Percentiles rank a stretch among this genome's conserved stretches.
Evolutionary conservation across 2,797 vertebrate genomes (phyloP).

Genomic region (Takifugu rubripes): DNA sequence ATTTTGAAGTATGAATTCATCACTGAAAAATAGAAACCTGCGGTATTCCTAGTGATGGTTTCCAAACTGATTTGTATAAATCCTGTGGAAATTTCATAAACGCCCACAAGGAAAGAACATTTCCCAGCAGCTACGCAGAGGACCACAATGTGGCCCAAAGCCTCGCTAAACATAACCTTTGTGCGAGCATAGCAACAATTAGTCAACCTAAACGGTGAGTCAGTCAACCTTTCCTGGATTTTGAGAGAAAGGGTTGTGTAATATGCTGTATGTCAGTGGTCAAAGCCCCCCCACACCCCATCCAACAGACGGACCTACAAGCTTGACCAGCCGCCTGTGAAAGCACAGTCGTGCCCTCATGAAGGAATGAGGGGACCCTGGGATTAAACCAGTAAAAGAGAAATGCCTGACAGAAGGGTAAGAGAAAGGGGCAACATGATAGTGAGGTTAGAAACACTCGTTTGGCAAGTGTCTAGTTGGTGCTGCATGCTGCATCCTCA

Average conservation of each 20-base stretch:
- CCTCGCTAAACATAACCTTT: conserved; percentile 90
- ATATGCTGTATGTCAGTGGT: conserved; percentile 77
- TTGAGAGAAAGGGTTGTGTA: conserved; percentile 13
- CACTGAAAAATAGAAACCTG: conserved; percentile 52
- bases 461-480: conserved; percentile 8
- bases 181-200: conserved; percentile 1
- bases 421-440: conserved; percentile 1
- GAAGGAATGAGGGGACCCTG: background rate
- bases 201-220: conserved; percentile 3
- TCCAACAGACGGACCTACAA: conserved; percentile 84
- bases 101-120: conserved; percentile 90
- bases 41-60: conserved; percentile 58
- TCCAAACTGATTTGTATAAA: conserved; percentile 85
- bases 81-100: conserved; percentile 90
- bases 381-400: background rate
- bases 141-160: conserved; percentile 94
- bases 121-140: conserved; percentile 89
- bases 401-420: conserved; percentile 1
- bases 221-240: conserved; percentile 3
- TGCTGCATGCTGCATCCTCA: conserved; percentile 12
- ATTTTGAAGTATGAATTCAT: too few relatives aligned
- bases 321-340: conserved; percentile 86
- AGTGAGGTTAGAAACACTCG: conserved; percentile 13
- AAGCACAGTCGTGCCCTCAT: conserved; percentile 5
- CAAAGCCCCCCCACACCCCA: conserved; percentile 76